A percentile compares a stretch with the other conserved stretches of the same genome.
Evolutionary conservation across 2,888 invertebrate genomes (phyloP).

Genomic region (Neria commutata): DNA sequence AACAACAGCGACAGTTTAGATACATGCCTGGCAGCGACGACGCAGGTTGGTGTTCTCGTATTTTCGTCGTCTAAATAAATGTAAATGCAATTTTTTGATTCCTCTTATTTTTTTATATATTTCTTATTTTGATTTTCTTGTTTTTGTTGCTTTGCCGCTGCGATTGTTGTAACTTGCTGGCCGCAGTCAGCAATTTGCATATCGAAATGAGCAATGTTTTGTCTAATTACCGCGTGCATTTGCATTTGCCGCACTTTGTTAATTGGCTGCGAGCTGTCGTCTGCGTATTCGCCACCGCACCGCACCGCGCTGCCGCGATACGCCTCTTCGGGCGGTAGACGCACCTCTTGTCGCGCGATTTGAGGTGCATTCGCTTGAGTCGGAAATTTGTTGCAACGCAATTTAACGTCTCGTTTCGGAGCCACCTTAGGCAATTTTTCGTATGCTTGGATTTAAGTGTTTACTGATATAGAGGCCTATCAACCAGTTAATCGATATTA

Average conservation of each 20-base stretch:
- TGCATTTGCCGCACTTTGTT: conserved; percentile 7
- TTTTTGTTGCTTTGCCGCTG: background rate
- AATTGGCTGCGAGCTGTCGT: conserved; percentile 6
- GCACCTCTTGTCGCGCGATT: no score
- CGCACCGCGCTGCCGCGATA: background rate
- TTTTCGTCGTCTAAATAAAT: conserved; percentile 1
- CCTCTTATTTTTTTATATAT: background rate
- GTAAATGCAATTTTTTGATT: background rate
- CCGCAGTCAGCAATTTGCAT: conserved; percentile 37
- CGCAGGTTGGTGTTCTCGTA: no score
- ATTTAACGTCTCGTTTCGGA: no score
- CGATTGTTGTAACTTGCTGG: background rate
- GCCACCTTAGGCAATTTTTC: no score
- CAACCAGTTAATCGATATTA: no score
- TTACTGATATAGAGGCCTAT: no score
- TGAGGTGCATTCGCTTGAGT: no score
- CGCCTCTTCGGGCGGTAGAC: no score
- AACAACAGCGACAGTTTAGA: conserved; percentile 18
- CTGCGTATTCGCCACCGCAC: background rate
- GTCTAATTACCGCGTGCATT: conserved; percentile 33
- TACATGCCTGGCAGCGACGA: conserved; percentile 14
- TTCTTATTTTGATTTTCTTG: background rate
- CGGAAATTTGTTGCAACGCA: no score
- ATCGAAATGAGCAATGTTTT: conserved; percentile 40
- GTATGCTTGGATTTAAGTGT: no score